Evolutionary conservation across 1,140 invertebrate genomes (phyloP).

Genomic region (Samia ricini): DNA sequence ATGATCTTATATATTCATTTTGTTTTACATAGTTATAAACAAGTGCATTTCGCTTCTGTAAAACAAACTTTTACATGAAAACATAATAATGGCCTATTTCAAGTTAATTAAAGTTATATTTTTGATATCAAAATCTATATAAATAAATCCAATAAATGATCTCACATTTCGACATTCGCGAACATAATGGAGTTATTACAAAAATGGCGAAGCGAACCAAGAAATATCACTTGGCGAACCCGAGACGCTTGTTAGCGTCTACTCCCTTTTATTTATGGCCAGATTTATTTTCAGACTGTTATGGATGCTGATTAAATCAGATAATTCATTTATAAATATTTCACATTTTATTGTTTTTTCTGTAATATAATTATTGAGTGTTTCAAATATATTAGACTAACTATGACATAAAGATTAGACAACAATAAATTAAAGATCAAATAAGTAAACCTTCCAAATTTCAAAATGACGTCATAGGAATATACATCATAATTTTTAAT

Average conservation of each 20-base stretch:
- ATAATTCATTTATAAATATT: conserved; percentile 34
- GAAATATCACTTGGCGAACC: conserved; percentile 71
- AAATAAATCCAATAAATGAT: conserved; percentile 58
- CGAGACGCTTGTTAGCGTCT: conserved; percentile 75
- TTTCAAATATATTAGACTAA: neutral
- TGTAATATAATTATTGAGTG: neutral
- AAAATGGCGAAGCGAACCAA: conserved; percentile 63
- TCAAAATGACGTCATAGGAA: too few relatives aligned
- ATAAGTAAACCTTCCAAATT: too few relatives aligned
- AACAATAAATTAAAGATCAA: too few relatives aligned
- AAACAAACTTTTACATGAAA: neutral
- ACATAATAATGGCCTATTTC: neutral
- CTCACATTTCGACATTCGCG: conserved; percentile 64
- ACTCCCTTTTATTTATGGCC: conserved; percentile 68
- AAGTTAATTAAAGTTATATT: neutral
- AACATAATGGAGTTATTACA: conserved; percentile 74
- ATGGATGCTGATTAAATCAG: conserved; percentile 49
- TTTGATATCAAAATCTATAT: conserved; percentile 1
- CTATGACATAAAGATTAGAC: too few relatives aligned
- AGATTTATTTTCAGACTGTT: conserved; percentile 72
- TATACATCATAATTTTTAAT: too few relatives aligned
- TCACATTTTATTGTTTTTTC: conserved; percentile 41
- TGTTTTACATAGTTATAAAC: too few relatives aligned
- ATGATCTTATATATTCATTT: too few relatives aligned
- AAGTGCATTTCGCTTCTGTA: too few relatives aligned